Conservation (phyloP, 2,113 vertebrate genomes). For the Megaceryle maxima region DNA sequence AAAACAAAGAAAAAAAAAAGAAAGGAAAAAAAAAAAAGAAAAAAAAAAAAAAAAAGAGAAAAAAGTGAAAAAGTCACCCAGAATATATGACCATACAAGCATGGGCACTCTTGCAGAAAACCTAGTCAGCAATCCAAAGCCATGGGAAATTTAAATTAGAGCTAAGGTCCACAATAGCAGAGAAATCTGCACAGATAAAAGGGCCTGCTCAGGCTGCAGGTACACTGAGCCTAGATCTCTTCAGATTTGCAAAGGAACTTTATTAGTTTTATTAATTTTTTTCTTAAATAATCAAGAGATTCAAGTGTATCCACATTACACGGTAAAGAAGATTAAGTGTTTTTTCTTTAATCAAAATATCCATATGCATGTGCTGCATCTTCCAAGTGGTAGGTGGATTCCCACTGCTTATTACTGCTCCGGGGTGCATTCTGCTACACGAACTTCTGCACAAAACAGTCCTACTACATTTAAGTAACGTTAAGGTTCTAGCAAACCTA, state of each 20-base stretch:
- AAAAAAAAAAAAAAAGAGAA: background rate
- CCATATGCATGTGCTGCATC: conserved; percentile 62
- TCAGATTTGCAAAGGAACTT: conserved; percentile 82
- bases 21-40: background rate
- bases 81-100: conserved; percentile 83
- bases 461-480: background rate
- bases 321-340: conserved; percentile 72
- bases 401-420: conserved; percentile 28
- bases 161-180: conserved; percentile 71
- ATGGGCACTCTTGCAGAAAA: conserved; percentile 98
- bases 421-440: conserved; percentile 19
- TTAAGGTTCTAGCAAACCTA: background rate
- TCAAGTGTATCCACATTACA: conserved; percentile 75
- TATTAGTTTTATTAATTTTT: conserved; percentile 87
- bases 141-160: conserved; percentile 90
- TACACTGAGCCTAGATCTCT: conserved; percentile 79
- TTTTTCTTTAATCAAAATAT: conserved; percentile 73
- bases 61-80: conserved; percentile 73
- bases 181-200: conserved; percentile 68
- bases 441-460: conserved; percentile 28
- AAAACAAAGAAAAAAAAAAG: background rate
- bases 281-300: conserved; percentile 81
- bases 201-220: conserved; percentile 81
- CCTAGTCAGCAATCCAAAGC: conserved; percentile 85
- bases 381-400: conserved; percentile 39